Conservation (phyloP, 2,797 vertebrate species). For the Coregonus sp. region DNA sequence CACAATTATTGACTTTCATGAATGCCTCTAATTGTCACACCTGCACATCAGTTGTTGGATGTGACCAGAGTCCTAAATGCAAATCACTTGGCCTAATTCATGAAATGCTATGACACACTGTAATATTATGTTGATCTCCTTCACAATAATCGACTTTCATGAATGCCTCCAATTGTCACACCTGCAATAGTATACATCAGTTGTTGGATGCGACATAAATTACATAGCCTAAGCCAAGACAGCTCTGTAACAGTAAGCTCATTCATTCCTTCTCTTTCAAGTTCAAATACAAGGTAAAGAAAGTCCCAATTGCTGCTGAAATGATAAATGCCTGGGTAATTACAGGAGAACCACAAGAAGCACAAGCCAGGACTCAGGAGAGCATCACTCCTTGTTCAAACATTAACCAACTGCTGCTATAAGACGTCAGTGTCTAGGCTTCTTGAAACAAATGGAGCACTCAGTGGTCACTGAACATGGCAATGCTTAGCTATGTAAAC, state of each 20-base stretch:
- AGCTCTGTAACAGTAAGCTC: slow-evolving; percentile 69
- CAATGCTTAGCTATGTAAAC: not conserved
- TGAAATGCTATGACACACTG: slow-evolving; percentile 47
- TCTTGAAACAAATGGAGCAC: not conserved
- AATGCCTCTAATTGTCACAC: slow-evolving; percentile 74
- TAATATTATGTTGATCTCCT: slow-evolving; percentile 45
- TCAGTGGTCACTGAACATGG: not conserved
- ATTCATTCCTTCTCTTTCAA: slow-evolving; percentile 75
- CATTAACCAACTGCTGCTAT: slow-evolving; percentile 6
- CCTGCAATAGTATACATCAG: slow-evolving; percentile 74
- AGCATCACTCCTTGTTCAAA: slow-evolving; percentile 33
- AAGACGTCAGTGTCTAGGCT: not conserved
- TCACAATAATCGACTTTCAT: slow-evolving; percentile 55
- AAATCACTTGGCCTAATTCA: slow-evolving; percentile 65
- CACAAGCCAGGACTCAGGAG: slow-evolving; percentile 53
- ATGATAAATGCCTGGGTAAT: slow-evolving; percentile 74
- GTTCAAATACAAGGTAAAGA: slow-evolving; percentile 72
- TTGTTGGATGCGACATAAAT: slow-evolving; percentile 59
- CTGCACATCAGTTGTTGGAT: slow-evolving; percentile 62
- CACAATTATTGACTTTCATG: slow-evolving; percentile 56
- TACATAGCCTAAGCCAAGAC: slow-evolving; percentile 62
- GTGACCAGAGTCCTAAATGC: slow-evolving; percentile 42
- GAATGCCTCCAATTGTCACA: slow-evolving; percentile 74
- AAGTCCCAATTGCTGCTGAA: slow-evolving; percentile 68
- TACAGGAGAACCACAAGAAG: slow-evolving; percentile 76